Base-by-base conservation (phyloP, 2,797 vertebrate species). In the Pteropus rufus region DNA sequence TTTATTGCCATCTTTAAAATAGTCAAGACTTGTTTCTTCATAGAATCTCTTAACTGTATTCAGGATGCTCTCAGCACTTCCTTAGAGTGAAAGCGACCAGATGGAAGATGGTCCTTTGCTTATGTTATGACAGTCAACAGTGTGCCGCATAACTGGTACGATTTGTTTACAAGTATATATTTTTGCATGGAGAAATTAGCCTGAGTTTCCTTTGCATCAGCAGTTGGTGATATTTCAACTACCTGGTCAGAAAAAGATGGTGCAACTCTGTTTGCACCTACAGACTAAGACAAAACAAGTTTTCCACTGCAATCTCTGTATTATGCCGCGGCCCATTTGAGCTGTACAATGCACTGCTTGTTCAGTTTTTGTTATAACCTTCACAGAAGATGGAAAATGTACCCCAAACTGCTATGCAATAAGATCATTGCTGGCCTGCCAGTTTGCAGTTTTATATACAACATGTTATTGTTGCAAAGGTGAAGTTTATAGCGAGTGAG, bases 271-370 rank as follows among this genome's bases (percentile, higher is more conserved):
- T 49, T 84, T 83, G 44, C 69, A 77, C 62, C 44, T 54, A 19
- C 34, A 54, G 82, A 69, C 12, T 11, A 21, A 67, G 49, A 79
- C 23, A 92, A 73, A 89, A 70, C 60, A 81, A n/a, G 56, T 85
- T 8, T 86, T 73, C 15, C 54, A 52, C 84, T 79, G 11, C 73
- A 36, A 39, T 95, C 87, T 93, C 93, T 92, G 23, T 56, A 8
- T 91, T 58, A 46, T 39, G 41, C 34, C 93, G 87, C 10, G 81
- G 90, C 76, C 95, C 88, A 58, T 83, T 83, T 82, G 90, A 93
- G 92, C 90, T 36, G 39, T 31, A 60, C 44, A 86, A 54, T 2
- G 14, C 46, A 36, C 52, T 36, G 0, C 64, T 89, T 84, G 90
- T 82, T 94, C 91, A 2, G 1, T 91, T 96, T 95, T 31, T 58